These are phyloP conservation scores for Lasioglossum vierecki DNA, from an alignment of 2,888 invertebrate species.

Conservation along the genomic window DNA sequence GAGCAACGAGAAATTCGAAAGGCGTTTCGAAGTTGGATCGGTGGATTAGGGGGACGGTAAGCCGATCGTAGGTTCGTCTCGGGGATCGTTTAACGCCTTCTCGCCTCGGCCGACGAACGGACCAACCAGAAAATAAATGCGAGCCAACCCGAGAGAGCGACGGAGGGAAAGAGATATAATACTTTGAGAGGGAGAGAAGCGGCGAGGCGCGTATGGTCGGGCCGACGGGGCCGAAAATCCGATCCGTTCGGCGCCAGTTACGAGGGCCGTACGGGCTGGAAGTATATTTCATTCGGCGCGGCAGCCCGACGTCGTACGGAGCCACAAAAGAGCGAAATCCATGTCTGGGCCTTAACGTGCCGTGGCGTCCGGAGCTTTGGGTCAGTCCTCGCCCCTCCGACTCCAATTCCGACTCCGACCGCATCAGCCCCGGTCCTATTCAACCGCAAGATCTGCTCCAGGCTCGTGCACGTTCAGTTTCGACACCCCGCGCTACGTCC, in stretches of 20 bases:
- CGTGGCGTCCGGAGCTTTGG: slow-evolving; percentile 66
- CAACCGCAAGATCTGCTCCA: slow-evolving; percentile 50
- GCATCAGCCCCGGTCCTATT: slow-evolving; percentile 51
- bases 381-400: slow-evolving; percentile 48
- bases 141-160: slow-evolving; percentile 14
- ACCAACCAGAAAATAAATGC: slow-evolving; percentile 26
- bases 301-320: slow-evolving; percentile 60
- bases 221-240: slow-evolving; percentile 69
- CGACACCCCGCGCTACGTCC: slow-evolving; percentile 26
- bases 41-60: slow-evolving; percentile 10
- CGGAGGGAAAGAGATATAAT: not conserved
- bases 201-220: slow-evolving; percentile 9
- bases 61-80: not conserved
- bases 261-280: slow-evolving; percentile 54
- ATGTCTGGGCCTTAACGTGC: slow-evolving; percentile 77
- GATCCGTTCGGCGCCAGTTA: slow-evolving; percentile 72
- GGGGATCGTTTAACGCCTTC: slow-evolving; percentile 35
- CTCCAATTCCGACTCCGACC: slow-evolving; percentile 1
- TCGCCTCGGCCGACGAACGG: slow-evolving; percentile 26
- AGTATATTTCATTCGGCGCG: slow-evolving; percentile 76
- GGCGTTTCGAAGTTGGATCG: not conserved
- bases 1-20: slow-evolving; percentile 14
- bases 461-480: slow-evolving; percentile 37
- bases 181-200: not conserved
- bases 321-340: slow-evolving; percentile 79